A percentile compares a stretch with the other conserved stretches of the same genome.
phyloP scores from a whole-genome alignment of 2,113 vertebrate genomes.

The Tragelaphus strepsiceros region DNA sequence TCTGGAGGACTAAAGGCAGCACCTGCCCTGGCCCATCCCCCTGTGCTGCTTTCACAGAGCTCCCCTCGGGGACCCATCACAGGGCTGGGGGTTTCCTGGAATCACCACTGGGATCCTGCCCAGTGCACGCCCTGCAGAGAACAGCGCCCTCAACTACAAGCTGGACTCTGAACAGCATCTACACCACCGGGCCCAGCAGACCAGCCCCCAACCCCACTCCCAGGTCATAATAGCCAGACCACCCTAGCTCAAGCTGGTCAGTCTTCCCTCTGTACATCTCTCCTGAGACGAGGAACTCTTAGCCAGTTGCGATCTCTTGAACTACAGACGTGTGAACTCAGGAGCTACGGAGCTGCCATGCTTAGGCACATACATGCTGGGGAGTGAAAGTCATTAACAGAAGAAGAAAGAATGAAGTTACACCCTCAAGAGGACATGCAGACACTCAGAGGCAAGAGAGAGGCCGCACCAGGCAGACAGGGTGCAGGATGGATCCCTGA shows the following conservation, averaged over 20 bases:
- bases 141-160: background rate
- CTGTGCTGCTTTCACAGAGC: accelerated
- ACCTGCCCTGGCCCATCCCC: background rate
- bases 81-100: accelerated
- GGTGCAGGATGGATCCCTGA: accelerated
- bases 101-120: accelerated
- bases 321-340: background rate
- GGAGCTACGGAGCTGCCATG: background rate
- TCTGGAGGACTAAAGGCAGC: too few relatives aligned
- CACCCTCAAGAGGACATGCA: too few relatives aligned
- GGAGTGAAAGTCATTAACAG: background rate
- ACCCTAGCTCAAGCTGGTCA: background rate
- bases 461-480: background rate
- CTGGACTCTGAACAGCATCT: accelerated
- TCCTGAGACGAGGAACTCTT: background rate
- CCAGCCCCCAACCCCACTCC: accelerated
- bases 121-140: too few relatives aligned
- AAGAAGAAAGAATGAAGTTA: accelerated
- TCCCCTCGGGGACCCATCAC: accelerated
- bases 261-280: background rate
- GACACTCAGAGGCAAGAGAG: background rate
- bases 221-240: too few relatives aligned
- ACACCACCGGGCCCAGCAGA: accelerated
- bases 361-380: accelerated
- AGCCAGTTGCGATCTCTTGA: background rate